These are phyloP conservation scores for Heliconius hortense DNA, from an alignment of 2,888 invertebrate species.

Conservation along the genomic window DNA sequence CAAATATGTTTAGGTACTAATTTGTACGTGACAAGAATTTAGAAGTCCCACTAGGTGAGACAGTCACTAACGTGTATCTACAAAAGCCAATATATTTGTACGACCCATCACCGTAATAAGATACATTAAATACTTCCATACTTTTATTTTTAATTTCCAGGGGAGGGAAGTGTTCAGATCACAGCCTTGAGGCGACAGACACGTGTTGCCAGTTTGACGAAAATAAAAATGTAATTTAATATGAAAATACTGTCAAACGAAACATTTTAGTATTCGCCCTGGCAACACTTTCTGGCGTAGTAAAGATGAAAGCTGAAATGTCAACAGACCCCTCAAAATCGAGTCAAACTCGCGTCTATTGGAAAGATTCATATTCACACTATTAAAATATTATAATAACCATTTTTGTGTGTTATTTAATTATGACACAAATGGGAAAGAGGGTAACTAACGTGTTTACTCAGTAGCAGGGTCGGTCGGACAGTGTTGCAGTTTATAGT, in stretches of 20 bases:
- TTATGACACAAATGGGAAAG: not conserved
- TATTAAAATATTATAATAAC: not conserved
- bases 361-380: not conserved
- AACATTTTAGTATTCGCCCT: not conserved
- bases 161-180: slow-evolving; percentile 10
- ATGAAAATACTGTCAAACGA: not conserved
- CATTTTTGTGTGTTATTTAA: not conserved
- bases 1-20: slow-evolving; percentile 22
- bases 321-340: slow-evolving; percentile 6
- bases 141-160: not conserved
- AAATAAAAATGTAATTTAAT: no score
- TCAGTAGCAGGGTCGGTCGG: not conserved
- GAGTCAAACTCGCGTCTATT: slow-evolving; percentile 22
- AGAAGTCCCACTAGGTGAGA: slow-evolving; percentile 3
- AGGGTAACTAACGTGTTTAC: slow-evolving; percentile 10
- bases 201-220: not conserved
- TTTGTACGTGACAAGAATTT: slow-evolving; percentile 23
- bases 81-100: not conserved
- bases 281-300: slow-evolving; percentile 1
- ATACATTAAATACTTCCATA: slow-evolving; percentile 7
- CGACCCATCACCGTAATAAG: slow-evolving; percentile 19
- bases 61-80: not conserved
- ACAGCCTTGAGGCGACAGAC: slow-evolving; percentile 24
- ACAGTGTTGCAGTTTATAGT: slow-evolving; percentile 33
- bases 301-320: not conserved